Evolutionary conservation across 2,888 invertebrate genomes (phyloP).

Genomic region (Tholera decimalis): DNA sequence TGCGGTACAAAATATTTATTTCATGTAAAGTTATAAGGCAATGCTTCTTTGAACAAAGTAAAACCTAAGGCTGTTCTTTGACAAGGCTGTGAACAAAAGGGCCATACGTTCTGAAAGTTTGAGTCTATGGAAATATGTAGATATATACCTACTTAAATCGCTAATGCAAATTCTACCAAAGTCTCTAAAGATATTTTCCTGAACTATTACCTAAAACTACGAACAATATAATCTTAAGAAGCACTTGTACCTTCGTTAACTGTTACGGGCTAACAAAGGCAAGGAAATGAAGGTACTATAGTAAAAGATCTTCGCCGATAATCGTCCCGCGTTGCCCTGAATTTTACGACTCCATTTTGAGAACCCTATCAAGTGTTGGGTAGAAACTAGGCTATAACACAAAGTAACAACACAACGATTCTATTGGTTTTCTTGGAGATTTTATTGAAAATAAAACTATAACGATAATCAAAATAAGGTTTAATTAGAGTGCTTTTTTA

Average conservation of each 20-base stretch:
- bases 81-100: too few species aligned
- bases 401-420: constrained; percentile 20
- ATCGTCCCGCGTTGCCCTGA: constrained; percentile 56
- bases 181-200: not conserved
- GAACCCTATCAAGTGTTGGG: constrained; percentile 45
- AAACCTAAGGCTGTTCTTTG: too few species aligned
- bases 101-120: too few species aligned
- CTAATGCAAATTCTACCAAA: not conserved
- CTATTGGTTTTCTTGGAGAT: constrained; percentile 22
- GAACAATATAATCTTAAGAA: constrained; percentile 41
- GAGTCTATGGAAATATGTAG: too few species aligned
- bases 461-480: constrained; percentile 7
- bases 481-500: not conserved
- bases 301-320: constrained; percentile 55
- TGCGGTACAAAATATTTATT: too few species aligned
- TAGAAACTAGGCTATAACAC: constrained; percentile 41
- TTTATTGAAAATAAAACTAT: constrained; percentile 15
- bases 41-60: too few species aligned
- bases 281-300: constrained; percentile 53
- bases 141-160: too few species aligned
- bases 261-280: constrained; percentile 51
- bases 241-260: constrained; percentile 48
- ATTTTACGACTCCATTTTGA: constrained; percentile 62
- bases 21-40: too few species aligned
- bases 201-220: constrained; percentile 28